Conservation (phyloP, 2,113 vertebrate species). For the Motacilla alba region DNA sequence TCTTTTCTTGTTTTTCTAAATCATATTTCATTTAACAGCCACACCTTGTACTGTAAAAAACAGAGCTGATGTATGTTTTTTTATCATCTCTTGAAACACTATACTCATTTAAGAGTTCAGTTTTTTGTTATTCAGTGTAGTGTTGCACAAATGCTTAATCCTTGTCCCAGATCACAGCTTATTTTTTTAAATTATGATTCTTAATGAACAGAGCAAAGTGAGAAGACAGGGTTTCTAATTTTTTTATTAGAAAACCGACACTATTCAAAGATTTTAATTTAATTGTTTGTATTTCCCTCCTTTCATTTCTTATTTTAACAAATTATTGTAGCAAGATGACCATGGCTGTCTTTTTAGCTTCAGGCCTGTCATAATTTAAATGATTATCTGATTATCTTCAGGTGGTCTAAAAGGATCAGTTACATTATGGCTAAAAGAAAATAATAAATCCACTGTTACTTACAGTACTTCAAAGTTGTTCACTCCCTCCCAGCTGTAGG, state of each 20-base stretch:
- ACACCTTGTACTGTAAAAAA: neutral
- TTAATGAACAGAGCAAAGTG: neutral
- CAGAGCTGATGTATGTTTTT: neutral
- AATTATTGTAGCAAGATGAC: neutral
- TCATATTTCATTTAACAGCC: neutral
- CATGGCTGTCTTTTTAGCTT: neutral
- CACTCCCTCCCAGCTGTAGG: neutral
- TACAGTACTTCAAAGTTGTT: neutral
- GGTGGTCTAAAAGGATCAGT: neutral
- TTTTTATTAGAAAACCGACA: neutral
- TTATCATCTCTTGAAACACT: neutral
- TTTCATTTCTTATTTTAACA: neutral
- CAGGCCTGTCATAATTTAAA: neutral
- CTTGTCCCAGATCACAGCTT: neutral
- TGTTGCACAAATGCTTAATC: neutral
- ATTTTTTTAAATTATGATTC: neutral
- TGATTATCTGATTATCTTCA: neutral
- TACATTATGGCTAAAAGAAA: neutral
- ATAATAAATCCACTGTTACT: neutral
- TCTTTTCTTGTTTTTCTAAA: neutral
- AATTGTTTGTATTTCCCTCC: neutral
- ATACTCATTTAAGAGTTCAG: neutral
- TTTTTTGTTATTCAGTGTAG: neutral
- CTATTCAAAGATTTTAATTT: neutral
- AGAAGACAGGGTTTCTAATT: neutral